A percentile compares a stretch with the other conserved stretches of the same genome.
These are phyloP conservation scores for Rhamnusium bicolor DNA, from an alignment of 2,888 invertebrate genomes.

Conservation along the genomic window DNA sequence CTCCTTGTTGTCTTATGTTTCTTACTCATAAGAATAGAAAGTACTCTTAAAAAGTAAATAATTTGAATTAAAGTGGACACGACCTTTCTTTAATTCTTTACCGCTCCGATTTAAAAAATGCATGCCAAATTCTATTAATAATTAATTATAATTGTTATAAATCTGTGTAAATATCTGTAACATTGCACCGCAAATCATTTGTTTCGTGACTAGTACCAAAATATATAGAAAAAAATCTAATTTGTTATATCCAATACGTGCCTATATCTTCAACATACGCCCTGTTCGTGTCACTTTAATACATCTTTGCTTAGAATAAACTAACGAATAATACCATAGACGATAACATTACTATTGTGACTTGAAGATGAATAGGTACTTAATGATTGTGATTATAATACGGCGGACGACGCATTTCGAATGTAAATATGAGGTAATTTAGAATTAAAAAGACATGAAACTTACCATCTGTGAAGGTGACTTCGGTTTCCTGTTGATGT, in stretches of 20 bases:
- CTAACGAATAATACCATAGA: not conserved
- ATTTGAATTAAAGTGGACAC: too few relatives aligned
- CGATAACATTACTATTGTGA: constrained; percentile 11
- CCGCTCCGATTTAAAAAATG: too few relatives aligned
- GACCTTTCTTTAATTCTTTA: too few relatives aligned
- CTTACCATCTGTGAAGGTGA: constrained; percentile 95
- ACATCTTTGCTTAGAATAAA: not conserved
- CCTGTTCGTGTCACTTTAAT: not conserved
- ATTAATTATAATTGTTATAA: not conserved
- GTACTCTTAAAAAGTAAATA: too few relatives aligned
- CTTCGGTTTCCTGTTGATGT: constrained; percentile 83
- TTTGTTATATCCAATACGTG: not conserved
- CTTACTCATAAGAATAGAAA: too few relatives aligned
- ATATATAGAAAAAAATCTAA: not conserved
- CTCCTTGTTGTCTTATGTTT: too few relatives aligned
- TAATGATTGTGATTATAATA: constrained; percentile 25
- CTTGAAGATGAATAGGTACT: constrained; percentile 29
- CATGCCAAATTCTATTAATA: too few relatives aligned
- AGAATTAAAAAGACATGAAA: constrained; percentile 49
- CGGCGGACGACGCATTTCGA: not conserved
- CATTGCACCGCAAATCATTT: not conserved
- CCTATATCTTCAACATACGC: not conserved
- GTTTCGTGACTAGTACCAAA: not conserved
- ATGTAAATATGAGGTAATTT: constrained; percentile 15
- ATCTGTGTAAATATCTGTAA: not conserved